Evolutionary conservation across 1,140 invertebrate species (phyloP), one percentile per base, ranked within the genome.

Genomic region (Papilio polytes): DNA sequence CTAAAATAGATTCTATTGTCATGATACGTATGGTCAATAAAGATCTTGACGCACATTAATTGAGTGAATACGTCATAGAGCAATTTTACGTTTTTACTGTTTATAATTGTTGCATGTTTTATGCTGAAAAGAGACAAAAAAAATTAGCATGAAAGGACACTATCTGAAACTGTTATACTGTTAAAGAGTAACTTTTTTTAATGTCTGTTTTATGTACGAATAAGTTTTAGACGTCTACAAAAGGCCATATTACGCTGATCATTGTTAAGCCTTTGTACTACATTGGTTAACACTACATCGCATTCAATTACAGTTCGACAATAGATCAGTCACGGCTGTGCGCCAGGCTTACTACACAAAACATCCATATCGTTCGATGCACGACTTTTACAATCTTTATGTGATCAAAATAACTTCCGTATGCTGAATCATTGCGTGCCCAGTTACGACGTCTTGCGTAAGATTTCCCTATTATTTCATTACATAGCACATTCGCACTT

Each of bases 351-450:
- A 46, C 41, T 26, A 46, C 73, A n/a, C 73, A 74, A 46, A 51
- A 26, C 41, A 22, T 18, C 73, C 73, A 74, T 51, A 74, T 46
- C 73, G 73, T 74, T 74, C 46, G 20, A 22, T 74, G 46, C 46
- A 74, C 73, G 73, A 74, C 41, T 74, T 74, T 74, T 74, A 74
- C 73, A 74, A 74, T 74, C 73, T 74, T 74, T 74, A n/a, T 74
- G 12, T 74, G 73, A 74, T 74, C 73, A 74, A 74, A 46, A 74
- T 74, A 26, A 76, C 74, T 76, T 76, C 74, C 74, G 74, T 76
- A 51, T 76, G 46, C 74, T 76, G 74, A 76, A 76, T 76, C 74
- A 76, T 51, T 51, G 72, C 72, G 72, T 76, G 63, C 63, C 63
- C 63, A 76, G 74, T 76, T 48, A 76, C 74, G 44, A 51, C 46